These are phyloP conservation scores for Drosophila kepulauana DNA, from an alignment of 1,140 invertebrate species.

Conservation along the genomic window DNA sequence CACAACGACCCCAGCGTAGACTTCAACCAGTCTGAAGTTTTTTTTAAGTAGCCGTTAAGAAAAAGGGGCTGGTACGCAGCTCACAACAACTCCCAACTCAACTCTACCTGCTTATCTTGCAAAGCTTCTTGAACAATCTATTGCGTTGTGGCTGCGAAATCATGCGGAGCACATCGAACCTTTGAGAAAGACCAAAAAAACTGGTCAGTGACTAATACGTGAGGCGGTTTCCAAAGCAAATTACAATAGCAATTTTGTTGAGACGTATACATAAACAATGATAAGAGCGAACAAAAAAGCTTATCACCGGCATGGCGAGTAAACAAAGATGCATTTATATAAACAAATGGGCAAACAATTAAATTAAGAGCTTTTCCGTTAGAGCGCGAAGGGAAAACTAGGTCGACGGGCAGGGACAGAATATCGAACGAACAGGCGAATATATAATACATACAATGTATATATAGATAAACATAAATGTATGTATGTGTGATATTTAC, in stretches of 20 bases:
- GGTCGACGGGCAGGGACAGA: constrained; percentile 28
- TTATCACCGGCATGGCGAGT: constrained; percentile 45
- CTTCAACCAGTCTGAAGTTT: constrained; percentile 11
- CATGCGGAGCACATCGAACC: constrained; percentile 25
- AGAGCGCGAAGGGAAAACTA: constrained; percentile 22
- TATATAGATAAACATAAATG: neutral
- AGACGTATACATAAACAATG: constrained; percentile 1
- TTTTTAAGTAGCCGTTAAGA: neutral
- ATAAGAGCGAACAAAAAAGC: constrained; percentile 28
- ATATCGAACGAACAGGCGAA: constrained; percentile 5
- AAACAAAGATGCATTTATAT: constrained; percentile 31
- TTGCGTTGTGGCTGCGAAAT: constrained; percentile 15
- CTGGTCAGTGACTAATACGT: constrained; percentile 28
- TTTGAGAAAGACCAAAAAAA: constrained; percentile 23
- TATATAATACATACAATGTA: neutral
- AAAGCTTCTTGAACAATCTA: constrained; percentile 37
- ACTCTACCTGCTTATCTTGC: constrained; percentile 2
- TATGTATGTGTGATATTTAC: neutral
- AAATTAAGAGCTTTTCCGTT: constrained; percentile 41
- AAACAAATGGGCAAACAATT: constrained; percentile 31
- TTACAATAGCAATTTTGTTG: constrained; percentile 4
- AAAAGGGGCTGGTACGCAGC: constrained; percentile 4
- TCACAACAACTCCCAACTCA: neutral
- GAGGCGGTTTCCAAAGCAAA: neutral
- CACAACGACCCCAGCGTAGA: neutral